phyloP scores from a whole-genome alignment of 2,888 invertebrate genomes.

The Lasioglossum villosulum region DNA sequence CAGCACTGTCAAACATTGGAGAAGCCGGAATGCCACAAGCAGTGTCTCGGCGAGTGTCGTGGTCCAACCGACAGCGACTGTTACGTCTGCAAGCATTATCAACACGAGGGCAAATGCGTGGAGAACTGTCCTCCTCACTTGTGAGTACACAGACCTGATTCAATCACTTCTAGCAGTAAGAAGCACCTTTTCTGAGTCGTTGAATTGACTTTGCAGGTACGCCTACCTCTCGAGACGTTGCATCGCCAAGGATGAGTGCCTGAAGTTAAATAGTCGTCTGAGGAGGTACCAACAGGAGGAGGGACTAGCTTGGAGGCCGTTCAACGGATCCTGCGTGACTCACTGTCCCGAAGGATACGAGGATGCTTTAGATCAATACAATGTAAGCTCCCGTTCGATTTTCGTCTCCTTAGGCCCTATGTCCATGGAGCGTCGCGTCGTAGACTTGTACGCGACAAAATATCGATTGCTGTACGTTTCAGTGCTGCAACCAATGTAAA shows the following conservation, averaged over 20 bases:
- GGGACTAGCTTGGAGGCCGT: slow-evolving; percentile 85
- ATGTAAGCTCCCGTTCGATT: slow-evolving; percentile 58
- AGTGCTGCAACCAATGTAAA: too few species aligned
- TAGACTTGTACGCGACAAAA: too few species aligned
- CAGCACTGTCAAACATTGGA: slow-evolving; percentile 85
- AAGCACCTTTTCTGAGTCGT: background rate
- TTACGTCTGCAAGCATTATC: slow-evolving; percentile 88
- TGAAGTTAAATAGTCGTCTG: slow-evolving; percentile 73
- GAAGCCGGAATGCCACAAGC: slow-evolving; percentile 87
- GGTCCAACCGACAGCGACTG: slow-evolving; percentile 86
- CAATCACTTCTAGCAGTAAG: background rate
- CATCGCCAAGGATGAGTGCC: slow-evolving; percentile 89
- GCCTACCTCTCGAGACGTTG: slow-evolving; percentile 88
- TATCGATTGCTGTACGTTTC: too few species aligned
- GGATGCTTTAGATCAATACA: slow-evolving; percentile 73
- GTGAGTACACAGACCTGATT: slow-evolving; percentile 84
- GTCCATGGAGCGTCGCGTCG: too few species aligned
- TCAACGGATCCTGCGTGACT: slow-evolving; percentile 88
- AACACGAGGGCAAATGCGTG: slow-evolving; percentile 87
- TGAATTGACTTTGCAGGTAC: slow-evolving; percentile 80
- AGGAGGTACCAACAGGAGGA: slow-evolving; percentile 72
- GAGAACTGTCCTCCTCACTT: slow-evolving; percentile 88
- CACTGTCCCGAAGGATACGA: slow-evolving; percentile 88
- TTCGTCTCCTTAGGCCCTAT: background rate
- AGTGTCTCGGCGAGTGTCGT: slow-evolving; percentile 93